phyloP scores from a whole-genome alignment of 1,140 invertebrate species.

The Apis mellifera region DNA sequence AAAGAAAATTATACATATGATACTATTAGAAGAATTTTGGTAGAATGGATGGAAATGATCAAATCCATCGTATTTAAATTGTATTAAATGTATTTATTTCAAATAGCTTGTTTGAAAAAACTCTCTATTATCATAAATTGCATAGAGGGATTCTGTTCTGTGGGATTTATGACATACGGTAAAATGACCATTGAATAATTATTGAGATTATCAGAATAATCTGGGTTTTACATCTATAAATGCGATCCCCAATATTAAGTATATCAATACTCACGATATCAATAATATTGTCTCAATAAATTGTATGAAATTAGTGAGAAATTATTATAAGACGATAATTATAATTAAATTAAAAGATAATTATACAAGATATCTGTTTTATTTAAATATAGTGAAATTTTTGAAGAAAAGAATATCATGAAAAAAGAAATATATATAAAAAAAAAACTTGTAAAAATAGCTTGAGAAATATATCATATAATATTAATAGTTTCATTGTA shows the following conservation, averaged over 20 bases:
- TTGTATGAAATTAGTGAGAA: neutral
- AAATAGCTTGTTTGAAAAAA: neutral
- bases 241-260: neutral
- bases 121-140: neutral
- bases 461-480: too few species aligned
- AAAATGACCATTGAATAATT: constrained; percentile 14
- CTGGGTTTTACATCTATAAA: constrained; percentile 1
- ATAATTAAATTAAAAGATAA: neutral
- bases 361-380: too few species aligned
- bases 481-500: too few species aligned
- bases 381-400: too few species aligned
- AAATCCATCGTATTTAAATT: neutral
- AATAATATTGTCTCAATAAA: neutral
- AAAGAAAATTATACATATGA: neutral
- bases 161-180: neutral
- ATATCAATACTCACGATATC: neutral
- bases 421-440: too few species aligned
- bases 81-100: neutral
- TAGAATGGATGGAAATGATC: neutral
- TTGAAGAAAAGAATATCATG: too few species aligned
- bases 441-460: too few species aligned
- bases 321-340: too few species aligned
- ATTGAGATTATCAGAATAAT: constrained; percentile 3
- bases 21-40: neutral
- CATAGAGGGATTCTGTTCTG: neutral